Evolutionary conservation across 2,888 invertebrate species (phyloP).

Genomic region (Stratiomys singularior): DNA sequence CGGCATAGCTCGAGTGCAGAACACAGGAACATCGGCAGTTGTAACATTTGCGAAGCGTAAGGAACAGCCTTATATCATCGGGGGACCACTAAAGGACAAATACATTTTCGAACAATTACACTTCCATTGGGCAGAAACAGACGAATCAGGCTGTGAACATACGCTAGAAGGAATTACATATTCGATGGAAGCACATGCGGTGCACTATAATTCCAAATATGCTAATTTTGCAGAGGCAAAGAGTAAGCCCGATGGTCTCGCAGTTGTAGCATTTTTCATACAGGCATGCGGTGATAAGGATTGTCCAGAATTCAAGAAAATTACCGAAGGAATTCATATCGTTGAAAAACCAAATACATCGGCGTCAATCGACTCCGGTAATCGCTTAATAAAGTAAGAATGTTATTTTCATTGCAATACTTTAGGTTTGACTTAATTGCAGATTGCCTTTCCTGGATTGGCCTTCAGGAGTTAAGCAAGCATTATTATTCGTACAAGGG

Average conservation of each 20-base stretch:
- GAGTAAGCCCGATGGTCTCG: constrained; percentile 75
- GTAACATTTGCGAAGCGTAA: constrained; percentile 71
- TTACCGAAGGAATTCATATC: constrained; percentile 68
- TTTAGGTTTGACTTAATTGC: constrained; percentile 28
- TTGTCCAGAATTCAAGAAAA: constrained; percentile 69
- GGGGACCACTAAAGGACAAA: constrained; percentile 73
- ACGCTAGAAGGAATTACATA: constrained; percentile 78
- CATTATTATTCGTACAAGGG: constrained; percentile 79
- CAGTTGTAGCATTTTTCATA: constrained; percentile 76
- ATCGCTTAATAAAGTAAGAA: constrained; percentile 13
- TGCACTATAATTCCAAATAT: constrained; percentile 80
- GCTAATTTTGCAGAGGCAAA: constrained; percentile 72
- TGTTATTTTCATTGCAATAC: constrained; percentile 36
- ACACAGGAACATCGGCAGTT: constrained; percentile 68
- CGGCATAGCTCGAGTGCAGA: constrained; percentile 63
- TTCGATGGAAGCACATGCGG: constrained; percentile 82
- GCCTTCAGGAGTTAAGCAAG: constrained; percentile 73
- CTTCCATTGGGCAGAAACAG: constrained; percentile 83
- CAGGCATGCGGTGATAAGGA: constrained; percentile 71
- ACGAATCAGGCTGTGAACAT: constrained; percentile 82
- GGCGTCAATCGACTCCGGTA: constrained; percentile 64
- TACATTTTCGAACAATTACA: constrained; percentile 82
- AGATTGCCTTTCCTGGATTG: constrained; percentile 78
- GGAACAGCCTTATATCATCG: constrained; percentile 70
- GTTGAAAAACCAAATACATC: constrained; percentile 63